Conservation (phyloP, 64 coral and sea anemone species). For the Astreopora myriophthalma region DNA sequence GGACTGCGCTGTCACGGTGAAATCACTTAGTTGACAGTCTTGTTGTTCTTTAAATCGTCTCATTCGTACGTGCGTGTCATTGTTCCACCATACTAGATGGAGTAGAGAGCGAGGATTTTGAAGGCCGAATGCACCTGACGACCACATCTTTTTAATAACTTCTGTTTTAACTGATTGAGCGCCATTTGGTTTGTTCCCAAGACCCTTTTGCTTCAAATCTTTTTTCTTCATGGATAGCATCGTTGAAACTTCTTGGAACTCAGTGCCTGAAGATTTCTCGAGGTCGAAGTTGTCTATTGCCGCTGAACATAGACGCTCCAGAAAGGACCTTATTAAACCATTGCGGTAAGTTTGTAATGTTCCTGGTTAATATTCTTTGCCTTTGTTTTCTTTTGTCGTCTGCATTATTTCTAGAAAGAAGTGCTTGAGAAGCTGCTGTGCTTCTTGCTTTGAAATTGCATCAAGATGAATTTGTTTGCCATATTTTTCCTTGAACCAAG, state of each 20-base stretch:
- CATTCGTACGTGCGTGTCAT: slow-evolving; percentile 64
- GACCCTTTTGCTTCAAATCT: slow-evolving; percentile 2
- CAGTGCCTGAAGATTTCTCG: neutral
- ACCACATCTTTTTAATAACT: slow-evolving; percentile 21
- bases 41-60: slow-evolving; percentile 51
- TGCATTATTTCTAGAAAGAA: too few species aligned
- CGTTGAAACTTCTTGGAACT: slow-evolving; percentile 19
- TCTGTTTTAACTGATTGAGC: slow-evolving; percentile 3
- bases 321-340: slow-evolving; percentile 58
- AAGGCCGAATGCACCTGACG: neutral
- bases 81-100: slow-evolving; percentile 70
- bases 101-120: neutral
- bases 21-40: slow-evolving; percentile 41
- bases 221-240: slow-evolving; percentile 7
- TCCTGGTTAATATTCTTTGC: too few species aligned
- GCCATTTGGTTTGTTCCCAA: slow-evolving; percentile 27
- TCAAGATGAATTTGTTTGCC: slow-evolving; percentile 37
- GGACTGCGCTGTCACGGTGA: slow-evolving; percentile 33
- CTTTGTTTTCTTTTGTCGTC: too few species aligned
- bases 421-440: too few species aligned
- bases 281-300: slow-evolving; percentile 61
- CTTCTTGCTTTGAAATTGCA: slow-evolving; percentile 52
- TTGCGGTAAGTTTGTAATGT: slow-evolving; percentile 69
- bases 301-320: slow-evolving; percentile 17
- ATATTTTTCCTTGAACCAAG: slow-evolving; percentile 51